phyloP scores from a whole-genome alignment of 1,140 invertebrate species.

The Tribolium madens region DNA sequence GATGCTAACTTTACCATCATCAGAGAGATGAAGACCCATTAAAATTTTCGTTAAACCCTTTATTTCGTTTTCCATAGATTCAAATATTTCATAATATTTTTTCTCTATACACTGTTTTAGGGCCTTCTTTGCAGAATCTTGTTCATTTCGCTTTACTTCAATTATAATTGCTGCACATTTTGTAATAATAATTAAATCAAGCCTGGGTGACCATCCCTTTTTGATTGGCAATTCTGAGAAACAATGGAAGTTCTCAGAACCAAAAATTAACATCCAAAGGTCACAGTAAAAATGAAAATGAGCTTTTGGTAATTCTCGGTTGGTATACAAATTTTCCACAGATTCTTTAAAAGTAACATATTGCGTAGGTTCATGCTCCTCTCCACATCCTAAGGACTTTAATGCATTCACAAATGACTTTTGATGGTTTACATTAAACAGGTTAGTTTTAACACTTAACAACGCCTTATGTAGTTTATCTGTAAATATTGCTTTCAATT shows the following conservation, averaged over 20 bases:
- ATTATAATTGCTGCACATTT: too few relatives aligned
- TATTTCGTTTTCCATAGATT: background rate
- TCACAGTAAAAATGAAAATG: slow-evolving; percentile 7
- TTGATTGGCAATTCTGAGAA: too few relatives aligned
- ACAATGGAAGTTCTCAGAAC: background rate
- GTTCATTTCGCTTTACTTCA: too few relatives aligned
- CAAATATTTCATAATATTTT: background rate
- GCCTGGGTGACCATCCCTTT: too few relatives aligned
- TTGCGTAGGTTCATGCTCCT: background rate
- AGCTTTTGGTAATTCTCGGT: slow-evolving; percentile 18
- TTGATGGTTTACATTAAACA: background rate
- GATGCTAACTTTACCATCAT: background rate
- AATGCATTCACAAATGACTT: background rate
- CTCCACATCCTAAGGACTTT: background rate
- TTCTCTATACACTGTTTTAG: background rate
- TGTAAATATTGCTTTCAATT: background rate
- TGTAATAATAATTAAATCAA: too few relatives aligned
- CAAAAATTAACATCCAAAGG: slow-evolving; percentile 5
- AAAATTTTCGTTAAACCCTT: background rate
- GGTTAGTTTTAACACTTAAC: background rate
- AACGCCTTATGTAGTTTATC: background rate
- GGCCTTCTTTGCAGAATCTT: too few relatives aligned
- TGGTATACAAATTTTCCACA: background rate
- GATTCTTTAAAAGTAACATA: background rate
- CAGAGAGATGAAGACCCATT: background rate